phyloP scores from a whole-genome alignment of 2,888 invertebrate species.

The Octodonta nipae region DNA sequence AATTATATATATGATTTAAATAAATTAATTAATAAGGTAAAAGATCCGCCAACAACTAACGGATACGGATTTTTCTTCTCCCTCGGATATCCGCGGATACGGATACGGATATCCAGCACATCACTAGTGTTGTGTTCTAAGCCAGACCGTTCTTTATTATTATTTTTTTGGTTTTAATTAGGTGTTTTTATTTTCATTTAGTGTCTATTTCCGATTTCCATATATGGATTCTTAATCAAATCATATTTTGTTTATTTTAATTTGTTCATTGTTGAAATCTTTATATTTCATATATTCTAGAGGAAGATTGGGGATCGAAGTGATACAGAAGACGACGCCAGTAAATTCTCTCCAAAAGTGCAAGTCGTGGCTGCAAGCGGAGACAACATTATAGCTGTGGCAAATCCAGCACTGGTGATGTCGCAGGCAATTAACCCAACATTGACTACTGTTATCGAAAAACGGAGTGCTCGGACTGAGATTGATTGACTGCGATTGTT shows the following conservation, averaged over 20 bases:
- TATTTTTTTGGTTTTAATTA: too few species aligned
- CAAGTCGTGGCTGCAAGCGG: constrained; percentile 75
- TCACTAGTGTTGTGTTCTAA: too few species aligned
- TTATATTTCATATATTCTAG: constrained; percentile 12
- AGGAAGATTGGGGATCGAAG: constrained; percentile 23
- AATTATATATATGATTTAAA: too few species aligned
- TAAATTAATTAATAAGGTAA: too few species aligned
- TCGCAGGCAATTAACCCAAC: constrained; percentile 35
- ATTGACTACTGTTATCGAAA: constrained; percentile 13
- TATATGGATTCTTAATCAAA: too few species aligned
- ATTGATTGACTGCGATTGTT: constrained; percentile 17
- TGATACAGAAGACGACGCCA: constrained; percentile 29
- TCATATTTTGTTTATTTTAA: background rate
- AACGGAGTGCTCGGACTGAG: constrained; percentile 12
- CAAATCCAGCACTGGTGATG: constrained; percentile 69
- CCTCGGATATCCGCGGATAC: too few species aligned
- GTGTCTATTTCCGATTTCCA: too few species aligned
- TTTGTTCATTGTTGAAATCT: constrained; percentile 1
- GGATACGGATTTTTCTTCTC: too few species aligned
- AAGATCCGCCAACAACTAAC: too few species aligned
- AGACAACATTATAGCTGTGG: constrained; percentile 77
- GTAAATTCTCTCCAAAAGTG: constrained; percentile 36
- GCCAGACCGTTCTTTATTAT: too few species aligned
- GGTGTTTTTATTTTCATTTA: too few species aligned
- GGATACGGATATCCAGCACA: too few species aligned